A percentile compares a stretch with the other conserved stretches of the same genome.
These are phyloP conservation scores for Osmerus eperlanus DNA, from an alignment of 2,113 vertebrate genomes.

Conservation along the genomic window DNA sequence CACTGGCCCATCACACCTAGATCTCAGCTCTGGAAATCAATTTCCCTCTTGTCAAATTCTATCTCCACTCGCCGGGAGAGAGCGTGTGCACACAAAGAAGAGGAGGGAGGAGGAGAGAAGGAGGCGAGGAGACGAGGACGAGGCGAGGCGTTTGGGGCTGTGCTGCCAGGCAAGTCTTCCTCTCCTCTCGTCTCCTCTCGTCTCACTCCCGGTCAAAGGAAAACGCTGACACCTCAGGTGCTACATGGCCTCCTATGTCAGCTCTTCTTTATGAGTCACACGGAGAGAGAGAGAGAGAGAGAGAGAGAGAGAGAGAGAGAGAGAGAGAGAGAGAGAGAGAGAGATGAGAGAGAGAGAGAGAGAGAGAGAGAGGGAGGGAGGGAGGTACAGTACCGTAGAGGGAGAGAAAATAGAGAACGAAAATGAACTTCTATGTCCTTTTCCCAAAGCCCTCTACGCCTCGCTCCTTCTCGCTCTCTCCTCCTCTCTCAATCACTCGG, in stretches of 20 bases:
- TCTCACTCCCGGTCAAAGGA: too few species aligned
- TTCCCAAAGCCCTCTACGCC: not conserved
- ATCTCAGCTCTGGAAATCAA: slow-evolving; percentile 69
- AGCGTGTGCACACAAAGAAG: slow-evolving; percentile 35
- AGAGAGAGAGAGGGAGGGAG: too few species aligned
- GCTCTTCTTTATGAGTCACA: too few species aligned
- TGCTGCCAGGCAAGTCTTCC: not conserved
- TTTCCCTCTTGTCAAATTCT: slow-evolving; percentile 69
- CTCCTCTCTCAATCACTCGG: slow-evolving; percentile 9
- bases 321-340: too few species aligned
- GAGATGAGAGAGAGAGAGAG: too few species aligned
- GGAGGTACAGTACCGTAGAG: not conserved
- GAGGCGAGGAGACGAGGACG: slow-evolving; percentile 11
- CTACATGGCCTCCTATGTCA: too few species aligned
- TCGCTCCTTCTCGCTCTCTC: not conserved
- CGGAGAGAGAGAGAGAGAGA: not conserved
- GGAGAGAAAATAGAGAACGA: not conserved
- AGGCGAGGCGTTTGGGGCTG: not conserved
- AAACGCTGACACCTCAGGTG: too few species aligned
- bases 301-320: too few species aligned
- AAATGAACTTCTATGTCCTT: too few species aligned
- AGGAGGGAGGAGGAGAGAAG: slow-evolving; percentile 47
- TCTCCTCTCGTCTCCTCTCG: not conserved
- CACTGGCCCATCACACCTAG: slow-evolving; percentile 61
- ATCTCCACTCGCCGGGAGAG: slow-evolving; percentile 54